Conservation (phyloP, 1,140 invertebrate genomes). For the Colletes latitarsis region DNA sequence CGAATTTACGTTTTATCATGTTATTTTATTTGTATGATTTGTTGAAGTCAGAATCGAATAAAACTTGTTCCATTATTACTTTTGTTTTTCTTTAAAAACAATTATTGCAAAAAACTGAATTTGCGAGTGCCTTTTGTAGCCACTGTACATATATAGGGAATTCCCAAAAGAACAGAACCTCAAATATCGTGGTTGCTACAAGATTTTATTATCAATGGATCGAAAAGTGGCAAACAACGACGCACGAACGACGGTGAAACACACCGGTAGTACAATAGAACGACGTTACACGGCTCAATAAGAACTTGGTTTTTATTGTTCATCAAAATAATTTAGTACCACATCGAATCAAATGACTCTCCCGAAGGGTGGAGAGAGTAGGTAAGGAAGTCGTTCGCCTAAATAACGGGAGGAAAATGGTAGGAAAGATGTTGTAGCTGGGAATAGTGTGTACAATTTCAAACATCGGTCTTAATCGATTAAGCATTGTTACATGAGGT, state of each 20-base stretch:
- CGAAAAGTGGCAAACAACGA: slow-evolving; percentile 46
- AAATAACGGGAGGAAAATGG: slow-evolving; percentile 19
- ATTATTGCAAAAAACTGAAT: no score
- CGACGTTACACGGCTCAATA: slow-evolving; percentile 61
- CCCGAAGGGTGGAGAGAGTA: slow-evolving; percentile 12
- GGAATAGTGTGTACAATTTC: slow-evolving; percentile 37
- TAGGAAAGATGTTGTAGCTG: slow-evolving; percentile 38
- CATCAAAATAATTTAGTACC: slow-evolving; percentile 78
- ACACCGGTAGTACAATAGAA: slow-evolving; percentile 55
- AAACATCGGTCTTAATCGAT: slow-evolving; percentile 57
- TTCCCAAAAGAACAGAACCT: slow-evolving; percentile 36
- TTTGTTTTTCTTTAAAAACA: no score
- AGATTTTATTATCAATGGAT: slow-evolving; percentile 42
- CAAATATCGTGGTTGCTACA: slow-evolving; percentile 28
- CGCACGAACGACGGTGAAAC: slow-evolving; percentile 40
- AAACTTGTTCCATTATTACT: no score
- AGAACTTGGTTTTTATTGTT: slow-evolving; percentile 73
- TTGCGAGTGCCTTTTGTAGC: no score
- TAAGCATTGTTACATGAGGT: slow-evolving; percentile 52
- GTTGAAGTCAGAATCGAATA: no score
- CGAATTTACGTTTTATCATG: no score
- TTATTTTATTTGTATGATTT: no score
- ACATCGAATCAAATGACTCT: slow-evolving; percentile 64
- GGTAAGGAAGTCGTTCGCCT: neutral
- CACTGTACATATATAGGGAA: neutral